phyloP scores from a whole-genome alignment of 2,888 invertebrate species.

The Sarcophaga caerulescens region DNA sequence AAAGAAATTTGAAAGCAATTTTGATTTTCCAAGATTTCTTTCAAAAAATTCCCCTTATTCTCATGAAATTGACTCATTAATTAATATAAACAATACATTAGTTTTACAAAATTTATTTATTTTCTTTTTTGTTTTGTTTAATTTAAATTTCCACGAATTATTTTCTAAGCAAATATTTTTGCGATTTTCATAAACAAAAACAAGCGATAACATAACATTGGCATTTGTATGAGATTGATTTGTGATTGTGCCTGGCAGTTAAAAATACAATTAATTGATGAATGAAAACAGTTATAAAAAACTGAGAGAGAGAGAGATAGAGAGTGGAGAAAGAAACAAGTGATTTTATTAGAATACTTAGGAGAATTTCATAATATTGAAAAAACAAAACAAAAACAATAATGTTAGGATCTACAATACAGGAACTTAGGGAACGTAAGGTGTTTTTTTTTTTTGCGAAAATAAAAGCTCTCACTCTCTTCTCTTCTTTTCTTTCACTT shows the following conservation, averaged over 20 bases:
- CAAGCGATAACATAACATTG: slow-evolving; percentile 20
- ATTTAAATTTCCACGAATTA: slow-evolving; percentile 41
- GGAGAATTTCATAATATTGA: no score
- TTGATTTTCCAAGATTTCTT: neutral
- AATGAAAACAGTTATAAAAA: neutral
- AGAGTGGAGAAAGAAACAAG: neutral
- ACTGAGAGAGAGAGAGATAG: no score
- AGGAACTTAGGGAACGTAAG: neutral
- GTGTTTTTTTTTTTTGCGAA: slow-evolving; percentile 7
- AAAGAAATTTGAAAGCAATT: no score
- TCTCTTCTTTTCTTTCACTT: no score
- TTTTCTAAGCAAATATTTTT: neutral
- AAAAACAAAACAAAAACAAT: no score
- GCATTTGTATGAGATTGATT: neutral
- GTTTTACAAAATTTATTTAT: no score
- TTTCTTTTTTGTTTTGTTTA: slow-evolving; percentile 8
- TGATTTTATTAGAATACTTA: no score
- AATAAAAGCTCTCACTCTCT: neutral
- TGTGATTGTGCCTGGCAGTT: slow-evolving; percentile 1
- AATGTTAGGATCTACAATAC: no score
- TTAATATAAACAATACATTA: slow-evolving; percentile 10
- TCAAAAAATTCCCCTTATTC: neutral
- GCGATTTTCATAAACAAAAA: slow-evolving; percentile 22
- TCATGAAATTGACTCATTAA: neutral
- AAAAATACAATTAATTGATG: slow-evolving; percentile 47